Base-by-base conservation (phyloP, 2,888 invertebrate genomes). In the Eupithecia subfuscata region DNA sequence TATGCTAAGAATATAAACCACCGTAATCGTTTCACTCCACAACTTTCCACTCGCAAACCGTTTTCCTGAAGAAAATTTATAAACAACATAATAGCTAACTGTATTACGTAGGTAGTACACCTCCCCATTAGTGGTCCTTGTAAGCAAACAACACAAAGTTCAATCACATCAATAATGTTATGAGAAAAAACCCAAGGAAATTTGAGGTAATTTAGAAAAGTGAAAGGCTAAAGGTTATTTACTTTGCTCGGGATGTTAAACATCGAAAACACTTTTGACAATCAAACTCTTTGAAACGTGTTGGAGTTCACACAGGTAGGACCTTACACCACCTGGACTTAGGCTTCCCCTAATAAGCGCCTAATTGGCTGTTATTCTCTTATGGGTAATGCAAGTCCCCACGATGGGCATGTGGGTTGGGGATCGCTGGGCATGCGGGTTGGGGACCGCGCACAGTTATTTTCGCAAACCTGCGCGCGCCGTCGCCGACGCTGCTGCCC, bases 101-200 rank as follows among this genome's bases (percentile, higher is more conserved):
- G 18, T 64, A 34, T 34, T 30, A 64, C 30, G 34, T 64, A 64
- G 25, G 8, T 30, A 30, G 2, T 30, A 30, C 25, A 30, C 0
- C 30, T 30, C 18, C 18, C 30, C 18, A 64, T 64, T 64, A 34
- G 64, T 34, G 16, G 34, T 12, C 34, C 18, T 67, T 37, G n/a
- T 37, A 67, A 34, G 40, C 65, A 67, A 67, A 67, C 65, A 67
- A 22, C n/a, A 40, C 65, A 67, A 67, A 67, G 37, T 40, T 40
- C 37, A 37, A 67, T 67, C 65, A n/a, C 40, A n/a, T 67, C 18
- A 37, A n/a, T 67, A 37, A 67, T 12, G n/a, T 65, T 34, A 18
- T n/a, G 37, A 37, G 65, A 37, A 67, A n/a, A 56, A 18, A n/a
- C n/a, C 65, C 65, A 37, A 30, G 34, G 25, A 60, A 25, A 60